Evolutionary conservation across 2,888 invertebrate genomes (phyloP).

Genomic region (Melanostoma mellinum): DNA sequence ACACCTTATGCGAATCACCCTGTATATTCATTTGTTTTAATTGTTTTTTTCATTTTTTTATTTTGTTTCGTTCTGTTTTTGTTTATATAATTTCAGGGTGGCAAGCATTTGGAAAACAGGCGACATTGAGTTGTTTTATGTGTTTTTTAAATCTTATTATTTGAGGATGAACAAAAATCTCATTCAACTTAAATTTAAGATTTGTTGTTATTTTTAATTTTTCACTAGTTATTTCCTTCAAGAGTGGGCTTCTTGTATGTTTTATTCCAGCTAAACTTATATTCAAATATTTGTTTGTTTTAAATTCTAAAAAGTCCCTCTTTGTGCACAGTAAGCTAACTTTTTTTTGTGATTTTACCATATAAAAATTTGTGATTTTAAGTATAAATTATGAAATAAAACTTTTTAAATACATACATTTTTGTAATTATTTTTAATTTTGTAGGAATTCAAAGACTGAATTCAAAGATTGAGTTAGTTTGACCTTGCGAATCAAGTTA

Average conservation of each 20-base stretch:
- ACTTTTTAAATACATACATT: not conserved
- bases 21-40: constrained; percentile 60
- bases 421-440: not conserved
- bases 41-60: constrained; percentile 64
- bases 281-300: constrained; percentile 1
- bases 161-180: constrained; percentile 18
- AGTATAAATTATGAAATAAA: constrained; percentile 37
- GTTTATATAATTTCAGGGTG: constrained; percentile 63
- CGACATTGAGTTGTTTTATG: constrained; percentile 31
- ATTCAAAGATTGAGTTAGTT: no score
- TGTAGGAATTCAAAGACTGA: no score
- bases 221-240: not conserved
- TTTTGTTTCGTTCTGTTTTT: constrained; percentile 46
- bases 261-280: constrained; percentile 1
- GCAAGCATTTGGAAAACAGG: constrained; percentile 44
- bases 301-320: constrained; percentile 1
- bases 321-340: constrained; percentile 2
- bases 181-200: not conserved
- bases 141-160: constrained; percentile 14
- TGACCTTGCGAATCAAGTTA: no score
- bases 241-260: constrained; percentile 1
- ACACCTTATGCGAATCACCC: no score
- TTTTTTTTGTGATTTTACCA: constrained; percentile 20
- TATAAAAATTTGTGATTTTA: constrained; percentile 71
- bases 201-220: constrained; percentile 1